Conservation (phyloP, 2,113 vertebrate genomes). For the Natator depressus region DNA sequence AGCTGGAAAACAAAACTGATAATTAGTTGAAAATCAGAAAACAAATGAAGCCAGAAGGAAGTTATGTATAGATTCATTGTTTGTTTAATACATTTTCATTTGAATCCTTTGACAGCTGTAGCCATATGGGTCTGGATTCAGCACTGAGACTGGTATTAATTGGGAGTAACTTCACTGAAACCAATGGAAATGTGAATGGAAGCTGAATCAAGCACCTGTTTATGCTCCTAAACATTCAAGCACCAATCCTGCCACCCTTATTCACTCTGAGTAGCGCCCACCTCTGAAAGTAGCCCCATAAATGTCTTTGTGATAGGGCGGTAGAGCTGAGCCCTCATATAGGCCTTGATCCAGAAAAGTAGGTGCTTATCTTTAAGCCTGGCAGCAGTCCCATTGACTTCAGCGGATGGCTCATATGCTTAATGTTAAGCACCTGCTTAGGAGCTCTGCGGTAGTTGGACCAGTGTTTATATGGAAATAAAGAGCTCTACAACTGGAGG, state of each 20-base stretch:
- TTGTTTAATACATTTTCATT: neutral
- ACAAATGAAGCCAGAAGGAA: neutral
- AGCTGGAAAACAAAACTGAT: too few relatives aligned
- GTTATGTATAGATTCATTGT: neutral
- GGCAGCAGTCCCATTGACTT: neutral
- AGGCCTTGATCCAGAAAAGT: neutral
- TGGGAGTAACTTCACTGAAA: neutral
- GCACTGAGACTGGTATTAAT: neutral
- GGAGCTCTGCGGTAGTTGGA: neutral
- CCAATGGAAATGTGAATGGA: neutral
- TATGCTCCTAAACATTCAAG: neutral
- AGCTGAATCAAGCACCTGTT: neutral
- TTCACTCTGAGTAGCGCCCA: neutral
- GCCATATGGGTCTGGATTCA: neutral
- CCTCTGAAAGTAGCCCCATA: neutral
- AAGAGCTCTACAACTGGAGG: neutral
- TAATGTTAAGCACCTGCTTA: neutral
- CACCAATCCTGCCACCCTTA: neutral
- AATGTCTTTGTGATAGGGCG: neutral
- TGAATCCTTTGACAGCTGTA: neutral
- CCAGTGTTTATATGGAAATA: neutral
- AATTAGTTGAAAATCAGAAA: neutral
- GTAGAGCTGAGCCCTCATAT: accelerated
- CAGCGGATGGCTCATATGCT: neutral
- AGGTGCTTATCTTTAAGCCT: neutral